Percentiles rank a stretch among this genome's conserved stretches.
Evolutionary conservation across 2,113 vertebrate genomes (phyloP).

Genomic region (Onychorhynchus coronatus): DNA sequence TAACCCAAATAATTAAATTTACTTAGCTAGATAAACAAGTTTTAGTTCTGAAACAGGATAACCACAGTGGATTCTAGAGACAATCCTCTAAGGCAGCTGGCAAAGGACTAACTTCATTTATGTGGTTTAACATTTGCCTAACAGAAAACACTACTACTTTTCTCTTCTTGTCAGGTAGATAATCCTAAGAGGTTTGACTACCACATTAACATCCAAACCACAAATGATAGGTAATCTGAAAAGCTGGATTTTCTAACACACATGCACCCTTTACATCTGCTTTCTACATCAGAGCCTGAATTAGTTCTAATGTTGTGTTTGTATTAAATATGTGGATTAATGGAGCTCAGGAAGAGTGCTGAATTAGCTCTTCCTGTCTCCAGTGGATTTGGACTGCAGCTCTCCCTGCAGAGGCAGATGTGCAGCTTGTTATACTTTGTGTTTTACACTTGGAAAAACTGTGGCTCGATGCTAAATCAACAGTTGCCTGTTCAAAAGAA

Average conservation of each 20-base stretch:
- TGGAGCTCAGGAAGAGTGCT: slow-evolving; percentile 51
- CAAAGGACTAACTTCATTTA: slow-evolving; percentile 49
- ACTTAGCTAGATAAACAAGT: slow-evolving; percentile 53
- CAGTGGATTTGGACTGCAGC: slow-evolving; percentile 23
- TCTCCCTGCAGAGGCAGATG: slow-evolving; percentile 26
- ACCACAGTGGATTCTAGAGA: slow-evolving; percentile 25
- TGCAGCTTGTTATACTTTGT: neutral
- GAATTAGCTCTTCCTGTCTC: slow-evolving; percentile 59
- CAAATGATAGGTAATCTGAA: slow-evolving; percentile 59
- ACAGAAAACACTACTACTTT: slow-evolving; percentile 36
- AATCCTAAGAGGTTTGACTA: slow-evolving; percentile 63
- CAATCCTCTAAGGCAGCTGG: slow-evolving; percentile 52
- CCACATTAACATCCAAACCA: slow-evolving; percentile 57
- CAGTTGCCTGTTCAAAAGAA: neutral
- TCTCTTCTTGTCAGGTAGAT: slow-evolving; percentile 61
- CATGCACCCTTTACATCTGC: slow-evolving; percentile 37
- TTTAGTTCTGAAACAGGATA: slow-evolving; percentile 51
- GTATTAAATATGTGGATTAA: slow-evolving; percentile 62
- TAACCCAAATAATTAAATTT: slow-evolving; percentile 50
- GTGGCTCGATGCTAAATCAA: neutral
- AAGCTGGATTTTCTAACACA: slow-evolving; percentile 62
- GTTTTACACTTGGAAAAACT: neutral
- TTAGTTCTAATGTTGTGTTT: slow-evolving; percentile 59
- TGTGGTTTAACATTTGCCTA: slow-evolving; percentile 62
- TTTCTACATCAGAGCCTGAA: slow-evolving; percentile 60